These are phyloP conservation scores for Pseudomyrmex sp. DNA, from an alignment of 1,140 invertebrate genomes.

Conservation along the genomic window DNA sequence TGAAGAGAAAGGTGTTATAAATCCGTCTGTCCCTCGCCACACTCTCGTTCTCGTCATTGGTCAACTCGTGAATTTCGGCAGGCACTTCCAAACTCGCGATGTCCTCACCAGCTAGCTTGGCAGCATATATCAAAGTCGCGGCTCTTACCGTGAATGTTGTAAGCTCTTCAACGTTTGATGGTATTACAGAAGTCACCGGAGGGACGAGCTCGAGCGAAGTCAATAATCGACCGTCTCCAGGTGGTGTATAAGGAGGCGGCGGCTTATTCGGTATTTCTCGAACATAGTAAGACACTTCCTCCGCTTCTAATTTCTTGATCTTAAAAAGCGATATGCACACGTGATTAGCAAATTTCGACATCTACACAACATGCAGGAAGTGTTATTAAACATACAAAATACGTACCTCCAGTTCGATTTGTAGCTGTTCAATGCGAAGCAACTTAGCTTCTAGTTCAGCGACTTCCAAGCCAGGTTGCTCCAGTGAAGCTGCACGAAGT, in stretches of 20 bases:
- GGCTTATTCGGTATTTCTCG: constrained; percentile 90
- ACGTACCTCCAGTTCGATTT: constrained; percentile 87
- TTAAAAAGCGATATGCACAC: constrained; percentile 62
- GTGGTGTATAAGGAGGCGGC: constrained; percentile 90
- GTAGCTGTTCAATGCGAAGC: constrained; percentile 86
- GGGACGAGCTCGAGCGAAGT: constrained; percentile 76
- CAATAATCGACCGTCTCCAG: constrained; percentile 77
- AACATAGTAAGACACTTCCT: constrained; percentile 87
- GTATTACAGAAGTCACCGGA: constrained; percentile 81
- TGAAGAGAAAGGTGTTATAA: constrained; percentile 87
- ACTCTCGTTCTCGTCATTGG: constrained; percentile 81
- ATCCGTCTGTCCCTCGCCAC: constrained; percentile 79
- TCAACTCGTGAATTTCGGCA: constrained; percentile 79
- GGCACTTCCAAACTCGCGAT: constrained; percentile 81
- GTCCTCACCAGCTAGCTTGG: constrained; percentile 80
- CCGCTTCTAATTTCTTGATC: constrained; percentile 87
- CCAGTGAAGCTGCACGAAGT: constrained; percentile 77
- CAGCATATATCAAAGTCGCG: constrained; percentile 83
- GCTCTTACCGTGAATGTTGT: constrained; percentile 83
- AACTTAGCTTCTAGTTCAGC: constrained; percentile 84
- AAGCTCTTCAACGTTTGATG: constrained; percentile 83
- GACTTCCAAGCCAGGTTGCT: constrained; percentile 82
- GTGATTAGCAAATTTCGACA: too few species aligned
- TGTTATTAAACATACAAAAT: neutral
- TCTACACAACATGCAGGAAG: too few species aligned